Evolutionary conservation across 2,113 vertebrate species (phyloP).

Genomic region (Hippoglossus stenolepis): DNA sequence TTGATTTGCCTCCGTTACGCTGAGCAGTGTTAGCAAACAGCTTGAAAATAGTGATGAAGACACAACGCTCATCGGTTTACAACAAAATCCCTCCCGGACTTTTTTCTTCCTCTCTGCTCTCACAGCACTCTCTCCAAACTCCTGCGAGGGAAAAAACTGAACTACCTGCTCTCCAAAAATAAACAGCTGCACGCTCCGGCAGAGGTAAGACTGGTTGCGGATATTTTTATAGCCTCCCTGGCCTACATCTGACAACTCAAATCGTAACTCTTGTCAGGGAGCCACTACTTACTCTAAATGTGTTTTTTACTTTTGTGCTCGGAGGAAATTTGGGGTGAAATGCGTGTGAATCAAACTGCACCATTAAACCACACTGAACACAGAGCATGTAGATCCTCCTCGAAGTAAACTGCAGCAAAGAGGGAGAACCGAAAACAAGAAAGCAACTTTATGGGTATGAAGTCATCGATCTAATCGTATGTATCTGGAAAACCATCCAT

Average conservation of each 20-base stretch:
- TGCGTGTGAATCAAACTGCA: neutral
- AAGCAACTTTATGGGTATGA: neutral
- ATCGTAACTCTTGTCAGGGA: conserved; percentile 37
- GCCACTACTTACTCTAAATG: conserved; percentile 39
- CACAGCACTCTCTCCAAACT: neutral
- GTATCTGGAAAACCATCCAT: too few relatives aligned
- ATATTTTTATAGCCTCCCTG: conserved; percentile 50
- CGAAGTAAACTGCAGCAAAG: neutral
- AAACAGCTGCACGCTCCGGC: conserved; percentile 31
- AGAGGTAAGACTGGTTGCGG: conserved; percentile 43
- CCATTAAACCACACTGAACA: neutral
- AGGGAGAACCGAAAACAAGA: neutral
- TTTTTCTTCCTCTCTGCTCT: neutral
- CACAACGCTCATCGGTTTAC: conserved; percentile 8
- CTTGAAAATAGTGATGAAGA: conserved; percentile 22
- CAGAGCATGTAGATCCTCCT: neutral
- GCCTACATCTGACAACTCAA: conserved; percentile 54
- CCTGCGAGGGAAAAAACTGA: conserved; percentile 11
- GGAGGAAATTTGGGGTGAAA: neutral
- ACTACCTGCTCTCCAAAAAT: conserved; percentile 55
- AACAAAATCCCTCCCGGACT: conserved; percentile 23
- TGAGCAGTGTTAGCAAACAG: conserved; percentile 2
- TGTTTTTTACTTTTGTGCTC: conserved; percentile 14
- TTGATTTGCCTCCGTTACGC: conserved; percentile 12
- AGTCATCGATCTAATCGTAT: neutral